Conservation (phyloP, 2,888 invertebrate species). For the Trichopria drosophilae region DNA sequence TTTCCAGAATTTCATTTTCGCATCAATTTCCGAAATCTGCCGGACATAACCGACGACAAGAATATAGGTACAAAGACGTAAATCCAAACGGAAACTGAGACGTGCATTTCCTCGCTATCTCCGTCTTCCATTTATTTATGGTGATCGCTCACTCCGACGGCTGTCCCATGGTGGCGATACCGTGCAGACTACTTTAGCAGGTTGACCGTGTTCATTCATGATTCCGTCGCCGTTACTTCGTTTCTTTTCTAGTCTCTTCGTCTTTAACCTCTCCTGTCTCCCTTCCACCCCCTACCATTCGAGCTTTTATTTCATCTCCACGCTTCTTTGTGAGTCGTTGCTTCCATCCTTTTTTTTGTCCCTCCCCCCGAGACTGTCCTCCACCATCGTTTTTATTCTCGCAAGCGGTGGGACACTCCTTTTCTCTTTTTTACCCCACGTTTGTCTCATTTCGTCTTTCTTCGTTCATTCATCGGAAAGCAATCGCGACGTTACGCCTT, state of each 20-base stretch:
- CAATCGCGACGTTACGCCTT: too few relatives aligned
- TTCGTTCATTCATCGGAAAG: too few relatives aligned
- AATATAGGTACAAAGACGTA: too few relatives aligned
- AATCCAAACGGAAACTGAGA: too few relatives aligned
- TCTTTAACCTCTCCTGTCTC: slow-evolving; percentile 25
- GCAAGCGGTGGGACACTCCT: too few relatives aligned
- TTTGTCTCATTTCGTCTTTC: too few relatives aligned
- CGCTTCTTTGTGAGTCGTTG: not conserved
- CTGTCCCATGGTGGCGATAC: not conserved
- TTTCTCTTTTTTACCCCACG: too few relatives aligned
- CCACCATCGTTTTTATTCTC: too few relatives aligned
- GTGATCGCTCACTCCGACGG: not conserved
- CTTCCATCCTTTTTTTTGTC: slow-evolving; percentile 6
- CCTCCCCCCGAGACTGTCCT: too few relatives aligned
- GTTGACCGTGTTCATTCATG: slow-evolving; percentile 50
- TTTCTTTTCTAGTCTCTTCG: slow-evolving; percentile 16
- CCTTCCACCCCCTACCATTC: slow-evolving; percentile 28
- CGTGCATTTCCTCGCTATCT: slow-evolving; percentile 20
- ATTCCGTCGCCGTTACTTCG: slow-evolving; percentile 34
- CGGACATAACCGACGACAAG: too few relatives aligned
- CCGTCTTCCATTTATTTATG: slow-evolving; percentile 20
- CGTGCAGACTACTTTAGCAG: slow-evolving; percentile 36
- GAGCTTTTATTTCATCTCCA: slow-evolving; percentile 11
- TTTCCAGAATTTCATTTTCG: too few relatives aligned
- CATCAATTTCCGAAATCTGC: too few relatives aligned